These are phyloP conservation scores for Coelopa frigida DNA, from an alignment of 1,140 invertebrate species.

Conservation along the genomic window DNA sequence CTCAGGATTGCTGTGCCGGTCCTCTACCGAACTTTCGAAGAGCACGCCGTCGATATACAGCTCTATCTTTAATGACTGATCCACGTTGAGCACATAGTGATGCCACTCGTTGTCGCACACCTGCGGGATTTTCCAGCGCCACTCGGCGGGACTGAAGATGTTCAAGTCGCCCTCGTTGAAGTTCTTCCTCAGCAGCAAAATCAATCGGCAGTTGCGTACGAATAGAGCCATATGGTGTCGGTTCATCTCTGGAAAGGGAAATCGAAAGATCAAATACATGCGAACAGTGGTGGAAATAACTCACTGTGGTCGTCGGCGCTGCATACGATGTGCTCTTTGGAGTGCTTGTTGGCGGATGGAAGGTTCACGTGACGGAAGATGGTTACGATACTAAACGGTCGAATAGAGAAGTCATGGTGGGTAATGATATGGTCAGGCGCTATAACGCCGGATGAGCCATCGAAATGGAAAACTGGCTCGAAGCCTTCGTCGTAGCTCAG, in stretches of 20 bases:
- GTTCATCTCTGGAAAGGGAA: too few relatives aligned
- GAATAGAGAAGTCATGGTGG: conserved; percentile 33
- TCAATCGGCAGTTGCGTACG: conserved; percentile 91
- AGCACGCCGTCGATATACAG: conserved; percentile 87
- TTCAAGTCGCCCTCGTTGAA: conserved; percentile 88
- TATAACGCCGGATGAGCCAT: conserved; percentile 82
- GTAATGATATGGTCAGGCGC: conserved; percentile 63
- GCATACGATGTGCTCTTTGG: conserved; percentile 92
- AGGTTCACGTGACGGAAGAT: conserved; percentile 60
- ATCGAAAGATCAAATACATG: too few relatives aligned
- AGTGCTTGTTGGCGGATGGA: conserved; percentile 66
- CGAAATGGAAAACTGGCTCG: conserved; percentile 92
- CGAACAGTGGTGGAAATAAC: conserved; percentile 50
- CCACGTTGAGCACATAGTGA: conserved; percentile 90
- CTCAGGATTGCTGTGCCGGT: conserved; percentile 66
- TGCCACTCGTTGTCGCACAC: conserved; percentile 99
- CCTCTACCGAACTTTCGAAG: conserved; percentile 63
- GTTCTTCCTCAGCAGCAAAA: conserved; percentile 85
- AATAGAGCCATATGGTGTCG: conserved; percentile 96
- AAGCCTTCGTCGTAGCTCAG: conserved; percentile 84
- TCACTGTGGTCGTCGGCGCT: conserved; percentile 94
- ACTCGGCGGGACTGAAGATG: conserved; percentile 95
- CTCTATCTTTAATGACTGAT: conserved; percentile 80
- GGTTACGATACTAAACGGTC: conserved; percentile 79
- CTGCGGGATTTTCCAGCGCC: conserved; percentile 87